These are phyloP conservation scores for Caradrina clavipalpis DNA, from an alignment of 2,888 invertebrate species.

Conservation along the genomic window DNA sequence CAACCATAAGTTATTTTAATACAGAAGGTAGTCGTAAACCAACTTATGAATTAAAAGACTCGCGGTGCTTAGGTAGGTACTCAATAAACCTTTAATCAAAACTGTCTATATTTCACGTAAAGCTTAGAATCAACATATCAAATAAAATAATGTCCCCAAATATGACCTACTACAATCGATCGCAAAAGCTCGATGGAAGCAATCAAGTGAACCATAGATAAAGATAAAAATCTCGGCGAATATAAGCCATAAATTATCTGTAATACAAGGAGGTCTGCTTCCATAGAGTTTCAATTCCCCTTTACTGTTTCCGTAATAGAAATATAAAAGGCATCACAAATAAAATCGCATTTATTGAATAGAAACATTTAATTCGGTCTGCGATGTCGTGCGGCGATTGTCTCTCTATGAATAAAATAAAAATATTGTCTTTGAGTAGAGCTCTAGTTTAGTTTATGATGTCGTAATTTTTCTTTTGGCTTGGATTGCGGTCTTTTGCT, in stretches of 20 bases:
- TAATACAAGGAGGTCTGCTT: constrained; percentile 71
- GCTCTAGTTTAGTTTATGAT: constrained; percentile 49
- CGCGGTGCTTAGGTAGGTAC: no score
- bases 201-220: constrained; percentile 78
- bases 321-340: constrained; percentile 83
- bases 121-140: constrained; percentile 40
- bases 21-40: no score
- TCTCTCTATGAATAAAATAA: constrained; percentile 81
- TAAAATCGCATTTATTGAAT: constrained; percentile 84
- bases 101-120: neutral
- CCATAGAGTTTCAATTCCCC: constrained; percentile 76
- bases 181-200: constrained; percentile 64
- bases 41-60: no score
- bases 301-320: constrained; percentile 81
- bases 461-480: constrained; percentile 29
- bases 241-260: constrained; percentile 81
- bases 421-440: constrained; percentile 72
- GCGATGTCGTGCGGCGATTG: constrained; percentile 74
- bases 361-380: constrained; percentile 77
- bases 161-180: constrained; percentile 65
- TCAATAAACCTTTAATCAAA: neutral
- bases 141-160: constrained; percentile 53
- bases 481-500: constrained; percentile 17
- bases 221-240: constrained; percentile 82
- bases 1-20: neutral